Evolutionary conservation across 2,113 vertebrate genomes (phyloP).

Genomic region (Sarotherodon lohbergeri): DNA sequence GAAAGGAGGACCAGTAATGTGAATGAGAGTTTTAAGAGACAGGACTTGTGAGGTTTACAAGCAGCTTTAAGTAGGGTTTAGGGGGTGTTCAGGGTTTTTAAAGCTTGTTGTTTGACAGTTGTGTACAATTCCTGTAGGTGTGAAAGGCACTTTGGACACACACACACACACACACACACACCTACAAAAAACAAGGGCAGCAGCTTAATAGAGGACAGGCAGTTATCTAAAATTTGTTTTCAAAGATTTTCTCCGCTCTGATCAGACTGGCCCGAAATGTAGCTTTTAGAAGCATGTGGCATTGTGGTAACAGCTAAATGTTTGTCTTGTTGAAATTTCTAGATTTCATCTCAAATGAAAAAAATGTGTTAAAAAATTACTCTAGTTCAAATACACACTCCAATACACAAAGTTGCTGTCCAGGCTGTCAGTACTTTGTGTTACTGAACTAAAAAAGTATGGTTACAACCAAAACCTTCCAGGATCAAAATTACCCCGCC

Average conservation of each 20-base stretch:
- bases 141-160: background rate
- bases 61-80: background rate
- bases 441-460: background rate
- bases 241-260: too few species aligned
- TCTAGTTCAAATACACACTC: background rate
- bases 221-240: background rate
- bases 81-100: background rate
- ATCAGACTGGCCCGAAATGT: rapidly evolving
- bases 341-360: background rate
- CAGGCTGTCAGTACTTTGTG: background rate
- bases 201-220: background rate
- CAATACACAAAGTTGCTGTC: background rate
- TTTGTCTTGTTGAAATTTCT: background rate
- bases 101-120: constrained; percentile 16
- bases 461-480: rapidly evolving
- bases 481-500: background rate
- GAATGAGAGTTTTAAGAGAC: background rate
- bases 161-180: background rate
- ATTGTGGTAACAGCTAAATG: background rate
- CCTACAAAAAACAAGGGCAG: background rate
- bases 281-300: background rate
- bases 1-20: background rate
- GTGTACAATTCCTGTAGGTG: background rate
- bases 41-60: constrained; percentile 18
- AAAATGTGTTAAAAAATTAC: background rate